phyloP scores from a whole-genome alignment of 2,113 vertebrate genomes.

The Istiophorus platypterus region DNA sequence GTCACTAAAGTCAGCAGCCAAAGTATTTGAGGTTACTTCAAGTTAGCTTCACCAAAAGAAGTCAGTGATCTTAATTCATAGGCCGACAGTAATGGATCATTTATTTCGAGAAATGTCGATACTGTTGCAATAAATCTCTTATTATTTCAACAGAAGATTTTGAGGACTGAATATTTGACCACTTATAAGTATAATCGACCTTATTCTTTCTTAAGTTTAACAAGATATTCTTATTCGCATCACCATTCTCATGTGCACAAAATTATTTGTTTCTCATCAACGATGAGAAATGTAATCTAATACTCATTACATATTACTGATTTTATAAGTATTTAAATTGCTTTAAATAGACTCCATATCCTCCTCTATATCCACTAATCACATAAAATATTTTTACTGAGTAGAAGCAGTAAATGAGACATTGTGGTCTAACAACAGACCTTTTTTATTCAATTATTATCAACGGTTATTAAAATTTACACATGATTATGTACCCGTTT shows the following conservation, averaged over 20 bases:
- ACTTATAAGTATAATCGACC: not conserved
- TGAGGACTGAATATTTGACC: not conserved
- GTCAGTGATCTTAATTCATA: constrained; percentile 10
- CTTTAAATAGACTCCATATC: not conserved
- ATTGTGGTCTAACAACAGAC: too few species aligned
- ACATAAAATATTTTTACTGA: too few species aligned
- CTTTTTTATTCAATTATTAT: too few species aligned
- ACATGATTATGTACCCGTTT: not conserved
- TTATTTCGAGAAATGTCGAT: constrained; percentile 7
- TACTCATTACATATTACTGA: too few species aligned
- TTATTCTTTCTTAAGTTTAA: not conserved
- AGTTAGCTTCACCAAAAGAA: constrained; percentile 8
- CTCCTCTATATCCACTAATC: too few species aligned
- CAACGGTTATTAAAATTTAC: too few species aligned
- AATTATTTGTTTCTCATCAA: too few species aligned
- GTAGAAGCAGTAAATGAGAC: too few species aligned
- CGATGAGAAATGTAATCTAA: too few species aligned
- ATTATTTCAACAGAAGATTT: not conserved
- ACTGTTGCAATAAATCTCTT: constrained; percentile 31
- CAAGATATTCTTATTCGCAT: too few species aligned
- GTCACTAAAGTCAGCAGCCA: constrained; percentile 21
- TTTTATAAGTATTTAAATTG: not conserved
- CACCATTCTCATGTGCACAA: too few species aligned
- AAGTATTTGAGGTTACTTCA: constrained; percentile 37
- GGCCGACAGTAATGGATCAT: constrained; percentile 23